Evolutionary conservation across 2,113 vertebrate species (phyloP).

Genomic region (Lethenteron reissneri): DNA sequence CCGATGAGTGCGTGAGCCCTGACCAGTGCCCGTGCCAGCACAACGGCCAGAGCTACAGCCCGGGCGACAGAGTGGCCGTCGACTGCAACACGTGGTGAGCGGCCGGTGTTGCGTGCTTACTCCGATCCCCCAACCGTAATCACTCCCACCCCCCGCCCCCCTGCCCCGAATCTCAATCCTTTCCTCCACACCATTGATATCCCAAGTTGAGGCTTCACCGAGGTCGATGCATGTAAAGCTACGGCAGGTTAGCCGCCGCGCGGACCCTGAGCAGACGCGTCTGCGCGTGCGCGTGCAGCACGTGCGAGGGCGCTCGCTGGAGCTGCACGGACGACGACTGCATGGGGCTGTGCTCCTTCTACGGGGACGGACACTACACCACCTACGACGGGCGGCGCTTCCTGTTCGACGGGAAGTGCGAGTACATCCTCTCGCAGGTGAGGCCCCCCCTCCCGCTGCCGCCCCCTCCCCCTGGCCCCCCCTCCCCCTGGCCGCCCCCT

Average conservation of each 20-base stretch:
- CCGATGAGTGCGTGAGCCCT: slow-evolving; percentile 34
- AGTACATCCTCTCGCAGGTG: slow-evolving; percentile 63
- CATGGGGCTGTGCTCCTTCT: slow-evolving; percentile 44
- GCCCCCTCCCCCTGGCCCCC: too few species aligned
- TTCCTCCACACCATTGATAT: too few species aligned
- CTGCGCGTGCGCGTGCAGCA: slow-evolving; percentile 21
- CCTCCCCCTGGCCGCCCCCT: too few species aligned
- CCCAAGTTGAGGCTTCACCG: too few species aligned
- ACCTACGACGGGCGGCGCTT: slow-evolving; percentile 59
- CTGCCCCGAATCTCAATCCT: too few species aligned
- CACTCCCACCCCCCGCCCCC: too few species aligned
- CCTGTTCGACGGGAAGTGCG: slow-evolving; percentile 55
- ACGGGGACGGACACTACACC: slow-evolving; percentile 63
- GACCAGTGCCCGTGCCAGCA: slow-evolving; percentile 53
- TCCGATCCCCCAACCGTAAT: too few species aligned
- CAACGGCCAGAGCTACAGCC: slow-evolving; percentile 36
- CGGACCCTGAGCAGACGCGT: too few species aligned
- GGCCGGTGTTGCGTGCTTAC: too few species aligned
- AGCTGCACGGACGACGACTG: slow-evolving; percentile 34
- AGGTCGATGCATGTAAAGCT: too few species aligned
- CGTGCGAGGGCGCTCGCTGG: slow-evolving; percentile 50
- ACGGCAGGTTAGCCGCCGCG: too few species aligned
- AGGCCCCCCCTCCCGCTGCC: not conserved
- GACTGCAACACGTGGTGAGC: slow-evolving; percentile 72
- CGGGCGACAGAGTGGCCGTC: slow-evolving; percentile 39